These are phyloP conservation scores for Drosophila neotestacea DNA, from an alignment of 2,888 invertebrate genomes.

Conservation along the genomic window DNA sequence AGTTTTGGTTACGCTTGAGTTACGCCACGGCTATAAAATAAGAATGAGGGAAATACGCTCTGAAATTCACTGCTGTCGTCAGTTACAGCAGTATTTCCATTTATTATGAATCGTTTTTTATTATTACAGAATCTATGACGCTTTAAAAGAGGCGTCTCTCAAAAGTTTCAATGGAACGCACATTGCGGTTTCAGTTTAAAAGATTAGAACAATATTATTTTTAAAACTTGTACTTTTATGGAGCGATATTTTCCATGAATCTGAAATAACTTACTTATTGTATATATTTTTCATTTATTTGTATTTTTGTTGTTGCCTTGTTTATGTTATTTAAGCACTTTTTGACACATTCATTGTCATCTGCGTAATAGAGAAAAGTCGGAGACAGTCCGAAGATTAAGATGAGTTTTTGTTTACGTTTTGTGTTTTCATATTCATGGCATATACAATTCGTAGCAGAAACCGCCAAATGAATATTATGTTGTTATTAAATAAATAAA, in stretches of 20 bases:
- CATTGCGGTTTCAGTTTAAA: neutral
- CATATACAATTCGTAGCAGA: conserved; percentile 22
- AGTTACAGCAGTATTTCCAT: conserved; percentile 1
- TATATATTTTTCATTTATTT: neutral
- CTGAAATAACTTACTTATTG: neutral
- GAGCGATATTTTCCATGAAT: neutral
- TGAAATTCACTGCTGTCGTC: neutral
- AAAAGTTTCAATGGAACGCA: neutral
- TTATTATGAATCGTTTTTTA: neutral
- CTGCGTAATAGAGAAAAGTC: conserved; percentile 11
- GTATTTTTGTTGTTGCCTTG: neutral
- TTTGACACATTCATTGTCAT: neutral
- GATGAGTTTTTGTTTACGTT: conserved; percentile 13
- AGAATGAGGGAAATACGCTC: conserved; percentile 1
- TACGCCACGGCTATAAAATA: conserved; percentile 17
- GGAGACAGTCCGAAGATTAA: conserved; percentile 16
- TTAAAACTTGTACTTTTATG: neutral
- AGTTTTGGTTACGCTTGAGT: conserved; percentile 45
- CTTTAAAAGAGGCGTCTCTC: neutral
- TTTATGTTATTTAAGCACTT: neutral
- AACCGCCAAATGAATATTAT: conserved; percentile 8
- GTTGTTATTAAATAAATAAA: conserved; percentile 32
- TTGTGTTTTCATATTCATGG: conserved; percentile 19
- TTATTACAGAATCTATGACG: neutral
- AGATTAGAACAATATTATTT: neutral